These are phyloP conservation scores for Arothron firmamentum DNA, from an alignment of 2,113 vertebrate genomes.

Conservation along the genomic window DNA sequence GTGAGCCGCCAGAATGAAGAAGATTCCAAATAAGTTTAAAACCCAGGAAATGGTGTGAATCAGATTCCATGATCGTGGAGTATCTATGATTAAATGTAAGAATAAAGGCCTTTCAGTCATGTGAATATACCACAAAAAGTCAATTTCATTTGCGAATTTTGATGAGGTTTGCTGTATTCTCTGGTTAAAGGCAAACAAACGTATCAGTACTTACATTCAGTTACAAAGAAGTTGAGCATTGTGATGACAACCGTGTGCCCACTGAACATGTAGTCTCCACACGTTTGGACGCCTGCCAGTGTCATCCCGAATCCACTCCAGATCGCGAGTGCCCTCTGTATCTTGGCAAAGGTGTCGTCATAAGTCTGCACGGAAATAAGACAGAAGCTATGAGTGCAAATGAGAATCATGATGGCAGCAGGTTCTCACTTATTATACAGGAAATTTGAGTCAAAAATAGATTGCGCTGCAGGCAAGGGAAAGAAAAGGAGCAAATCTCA, in stretches of 20 bases:
- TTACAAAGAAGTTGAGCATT: constrained; percentile 94
- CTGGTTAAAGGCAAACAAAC: background rate
- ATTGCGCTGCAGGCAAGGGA: no score
- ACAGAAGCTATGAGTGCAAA: background rate
- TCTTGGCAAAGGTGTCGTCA: constrained; percentile 85
- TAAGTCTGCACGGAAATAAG: constrained; percentile 77
- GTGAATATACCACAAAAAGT: no score
- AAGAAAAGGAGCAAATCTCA: background rate
- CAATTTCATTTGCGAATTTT: no score
- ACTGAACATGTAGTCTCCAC: constrained; percentile 99
- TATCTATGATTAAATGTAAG: constrained; percentile 70
- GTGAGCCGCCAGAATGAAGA: constrained; percentile 97
- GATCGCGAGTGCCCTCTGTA: constrained; percentile 87
- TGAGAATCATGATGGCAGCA: constrained; percentile 1
- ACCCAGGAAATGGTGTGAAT: constrained; percentile 97
- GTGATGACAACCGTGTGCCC: constrained; percentile 96
- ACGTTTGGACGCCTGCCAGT: constrained; percentile 92
- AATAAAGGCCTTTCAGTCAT: background rate
- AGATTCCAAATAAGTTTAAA: constrained; percentile 96
- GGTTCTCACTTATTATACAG: background rate
- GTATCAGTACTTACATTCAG: constrained; percentile 66
- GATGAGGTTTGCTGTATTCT: no score
- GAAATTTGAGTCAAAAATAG: no score
- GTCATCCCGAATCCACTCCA: constrained; percentile 98
- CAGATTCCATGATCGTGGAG: constrained; percentile 93